Conservation (phyloP, 2,797 vertebrate genomes). For the Amazona ochrocephala region DNA sequence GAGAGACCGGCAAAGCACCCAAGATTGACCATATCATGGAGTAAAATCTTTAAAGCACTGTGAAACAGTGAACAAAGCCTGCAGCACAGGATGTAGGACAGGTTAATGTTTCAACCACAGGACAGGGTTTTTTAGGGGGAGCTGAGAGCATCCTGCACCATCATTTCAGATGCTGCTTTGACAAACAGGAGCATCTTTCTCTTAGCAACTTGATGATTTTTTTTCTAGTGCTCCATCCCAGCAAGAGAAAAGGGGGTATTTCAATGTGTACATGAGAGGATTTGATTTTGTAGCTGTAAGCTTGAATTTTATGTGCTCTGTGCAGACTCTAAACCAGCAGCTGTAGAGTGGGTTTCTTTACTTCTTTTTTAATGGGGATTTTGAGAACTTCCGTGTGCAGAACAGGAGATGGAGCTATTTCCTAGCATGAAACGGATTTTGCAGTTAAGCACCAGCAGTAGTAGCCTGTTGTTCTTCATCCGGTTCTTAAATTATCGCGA, state of each 20-base stretch:
- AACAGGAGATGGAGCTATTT: slow-evolving; percentile 74
- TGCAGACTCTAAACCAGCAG: neutral
- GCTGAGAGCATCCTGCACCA: neutral
- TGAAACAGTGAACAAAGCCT: neutral
- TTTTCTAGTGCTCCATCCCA: neutral
- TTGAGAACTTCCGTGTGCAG: neutral
- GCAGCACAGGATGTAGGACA: fast-evolving
- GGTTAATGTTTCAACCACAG: neutral
- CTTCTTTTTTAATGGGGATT: neutral
- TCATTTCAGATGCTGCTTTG: neutral
- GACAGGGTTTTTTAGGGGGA: neutral
- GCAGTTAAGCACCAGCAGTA: neutral
- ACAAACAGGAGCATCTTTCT: neutral
- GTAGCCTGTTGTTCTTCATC: neutral
- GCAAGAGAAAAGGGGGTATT: neutral
- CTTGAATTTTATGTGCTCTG: neutral
- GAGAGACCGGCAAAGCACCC: neutral
- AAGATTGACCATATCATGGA: neutral
- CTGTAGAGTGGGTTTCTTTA: neutral
- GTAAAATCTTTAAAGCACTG: neutral
- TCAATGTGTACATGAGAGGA: neutral
- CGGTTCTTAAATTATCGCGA: neutral
- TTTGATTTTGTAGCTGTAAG: neutral
- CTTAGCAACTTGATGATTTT: neutral
- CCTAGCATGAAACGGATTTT: slow-evolving; percentile 13